These are phyloP conservation scores for Autographa pulchrina DNA, from an alignment of 2,888 invertebrate species.

Conservation along the genomic window DNA sequence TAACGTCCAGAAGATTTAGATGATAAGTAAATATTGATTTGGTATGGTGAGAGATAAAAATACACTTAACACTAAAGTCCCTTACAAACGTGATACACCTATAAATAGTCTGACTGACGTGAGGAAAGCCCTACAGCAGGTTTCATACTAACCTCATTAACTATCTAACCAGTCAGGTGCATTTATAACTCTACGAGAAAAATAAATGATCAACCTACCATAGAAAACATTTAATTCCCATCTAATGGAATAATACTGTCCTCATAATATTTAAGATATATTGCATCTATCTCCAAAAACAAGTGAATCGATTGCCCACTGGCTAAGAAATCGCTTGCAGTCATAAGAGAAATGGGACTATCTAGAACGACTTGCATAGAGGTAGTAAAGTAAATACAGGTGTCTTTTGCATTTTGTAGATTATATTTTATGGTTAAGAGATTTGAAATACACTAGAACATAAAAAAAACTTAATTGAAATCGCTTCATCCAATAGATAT, in stretches of 20 bases:
- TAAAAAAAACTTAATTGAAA: too few relatives aligned
- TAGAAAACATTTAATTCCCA: not conserved
- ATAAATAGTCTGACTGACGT: not conserved
- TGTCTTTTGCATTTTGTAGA: too few relatives aligned
- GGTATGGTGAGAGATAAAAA: not conserved
- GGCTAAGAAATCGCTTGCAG: not conserved
- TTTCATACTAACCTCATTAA: constrained; percentile 4
- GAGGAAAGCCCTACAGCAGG: constrained; percentile 4
- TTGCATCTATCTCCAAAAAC: not conserved
- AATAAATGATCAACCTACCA: not conserved
- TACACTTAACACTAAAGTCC: not conserved
- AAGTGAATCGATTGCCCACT: not conserved
- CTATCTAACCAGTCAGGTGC: constrained; percentile 2
- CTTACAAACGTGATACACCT: not conserved
- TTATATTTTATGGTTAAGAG: too few relatives aligned
- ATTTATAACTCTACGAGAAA: not conserved
- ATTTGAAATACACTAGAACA: too few relatives aligned
- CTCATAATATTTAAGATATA: not conserved
- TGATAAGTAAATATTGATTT: not conserved
- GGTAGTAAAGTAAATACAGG: too few relatives aligned
- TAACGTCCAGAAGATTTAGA: too few relatives aligned
- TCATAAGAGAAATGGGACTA: not conserved
- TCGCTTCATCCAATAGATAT: too few relatives aligned
- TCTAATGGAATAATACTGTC: not conserved
- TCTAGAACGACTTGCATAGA: not conserved